Conservation (phyloP, 2,113 vertebrate species). For the Lampris megalopsis region DNA sequence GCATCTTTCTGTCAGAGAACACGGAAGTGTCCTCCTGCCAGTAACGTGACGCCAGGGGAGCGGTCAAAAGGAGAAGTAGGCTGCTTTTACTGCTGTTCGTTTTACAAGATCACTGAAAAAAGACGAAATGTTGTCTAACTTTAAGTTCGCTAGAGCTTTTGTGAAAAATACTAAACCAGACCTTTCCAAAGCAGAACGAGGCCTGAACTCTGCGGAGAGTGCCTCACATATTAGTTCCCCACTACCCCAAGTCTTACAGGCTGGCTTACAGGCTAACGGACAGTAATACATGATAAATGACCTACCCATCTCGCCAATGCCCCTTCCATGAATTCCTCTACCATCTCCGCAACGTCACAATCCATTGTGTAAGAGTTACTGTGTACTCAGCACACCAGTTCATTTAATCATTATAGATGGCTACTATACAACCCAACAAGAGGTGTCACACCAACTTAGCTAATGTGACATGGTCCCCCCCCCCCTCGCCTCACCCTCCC, state of each 20-base stretch:
- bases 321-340: constrained; percentile 84
- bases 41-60: constrained; percentile 46
- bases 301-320: constrained; percentile 86
- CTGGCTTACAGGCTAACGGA: constrained; percentile 50
- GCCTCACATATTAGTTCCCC: too few species aligned
- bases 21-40: constrained; percentile 60
- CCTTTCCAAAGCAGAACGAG: too few species aligned
- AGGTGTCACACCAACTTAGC: constrained; percentile 40
- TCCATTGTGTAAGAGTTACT: constrained; percentile 75
- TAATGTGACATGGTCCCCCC: constrained; percentile 60
- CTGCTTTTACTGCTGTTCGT: constrained; percentile 36
- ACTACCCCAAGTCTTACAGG: background rate
- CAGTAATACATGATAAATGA: constrained; percentile 67
- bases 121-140: background rate
- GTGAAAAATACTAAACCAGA: too few species aligned
- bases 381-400: constrained; percentile 28
- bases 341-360: constrained; percentile 72
- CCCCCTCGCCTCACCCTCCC: constrained; percentile 46
- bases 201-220: too few species aligned
- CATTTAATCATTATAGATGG: constrained; percentile 52
- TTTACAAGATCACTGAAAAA: constrained; percentile 19
- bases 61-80: constrained; percentile 74
- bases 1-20: constrained; percentile 27
- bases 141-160: constrained; percentile 4
- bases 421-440: constrained; percentile 33